Base-by-base conservation (phyloP, 2,888 invertebrate species). In the Nematopogon swammerdamellus region DNA sequence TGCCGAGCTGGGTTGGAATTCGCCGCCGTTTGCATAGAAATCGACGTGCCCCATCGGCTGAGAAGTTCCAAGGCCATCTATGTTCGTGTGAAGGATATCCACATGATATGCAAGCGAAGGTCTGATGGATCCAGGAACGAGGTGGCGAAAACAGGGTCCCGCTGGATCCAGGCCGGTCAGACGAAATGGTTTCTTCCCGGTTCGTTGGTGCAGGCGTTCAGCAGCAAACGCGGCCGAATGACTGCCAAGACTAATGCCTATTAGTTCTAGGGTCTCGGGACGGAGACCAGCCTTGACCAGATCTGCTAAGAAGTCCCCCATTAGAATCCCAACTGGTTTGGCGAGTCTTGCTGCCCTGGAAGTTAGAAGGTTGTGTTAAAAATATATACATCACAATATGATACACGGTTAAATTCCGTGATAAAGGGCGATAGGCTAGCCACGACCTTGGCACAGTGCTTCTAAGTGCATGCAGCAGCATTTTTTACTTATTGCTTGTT, bases 1-100 rank as follows among this genome's bases (percentile, higher is more conserved):
- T 3, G 55, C 54, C 56, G 72, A 63, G 0, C 67, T 58, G 14
- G 68, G 65, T 55, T 77, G 77, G 56, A 59, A 74, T 62, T 77
- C 77, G 72, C 76, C 77, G 56, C 76, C 77, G 54, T 75, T 76
- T 16, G 69, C 73, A 50, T 76, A 77, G 49, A 74, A 73, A 57
- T 77, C 76, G 1, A 76, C 61, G 46, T 76, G 70, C 1, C 67
- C 74, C 30, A 73, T 50, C 0, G 72, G 59, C 45, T 75, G 68
- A 0, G 77, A 71, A 45, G 76, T 63, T 11, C 77, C 75, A 50
- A 79, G 73, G 3, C 74, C 76, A 51, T 79, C 75, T 3, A 77
- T 70, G 52, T 77, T 75, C 1, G 76, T 74, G 54, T 77, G 74
- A 0, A 76, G 54, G 0, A 70, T 70, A 54, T 75, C 76, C 2